A percentile compares a stretch with the other conserved stretches of the same genome.
Conservation (phyloP, 2,888 invertebrate genomes). For the Smittia sp. region DNA sequence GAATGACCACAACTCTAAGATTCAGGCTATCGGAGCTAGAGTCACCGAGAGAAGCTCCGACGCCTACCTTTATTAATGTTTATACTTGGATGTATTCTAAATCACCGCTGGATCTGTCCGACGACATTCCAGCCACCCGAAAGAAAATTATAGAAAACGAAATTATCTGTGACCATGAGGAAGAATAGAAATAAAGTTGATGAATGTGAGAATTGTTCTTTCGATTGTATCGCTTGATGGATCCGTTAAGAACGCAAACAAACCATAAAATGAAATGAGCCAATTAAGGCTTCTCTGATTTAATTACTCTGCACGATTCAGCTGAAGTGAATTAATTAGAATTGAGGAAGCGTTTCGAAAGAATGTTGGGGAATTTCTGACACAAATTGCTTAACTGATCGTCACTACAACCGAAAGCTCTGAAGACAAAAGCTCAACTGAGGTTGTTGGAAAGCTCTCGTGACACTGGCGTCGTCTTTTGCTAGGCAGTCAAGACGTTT, state of each 20-base stretch:
- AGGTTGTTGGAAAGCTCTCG: too few relatives aligned
- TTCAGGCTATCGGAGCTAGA: too few relatives aligned
- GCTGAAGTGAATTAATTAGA: not conserved
- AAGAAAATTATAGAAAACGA: not conserved
- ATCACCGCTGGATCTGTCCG: not conserved
- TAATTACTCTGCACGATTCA: not conserved
- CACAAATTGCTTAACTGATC: too few relatives aligned
- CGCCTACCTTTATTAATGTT: not conserved
- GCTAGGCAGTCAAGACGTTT: not conserved
- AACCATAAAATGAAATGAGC: not conserved
- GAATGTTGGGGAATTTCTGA: too few relatives aligned
- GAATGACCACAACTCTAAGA: too few relatives aligned
- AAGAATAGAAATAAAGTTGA: not conserved
- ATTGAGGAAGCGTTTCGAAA: too few relatives aligned
- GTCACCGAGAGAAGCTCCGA: too few relatives aligned
- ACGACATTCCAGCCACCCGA: conserved; percentile 12
- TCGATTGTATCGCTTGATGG: not conserved
- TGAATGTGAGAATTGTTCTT: not conserved
- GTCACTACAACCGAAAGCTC: too few relatives aligned
- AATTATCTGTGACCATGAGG: not conserved
- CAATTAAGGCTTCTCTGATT: not conserved
- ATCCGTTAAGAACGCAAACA: not conserved
- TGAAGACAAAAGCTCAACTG: too few relatives aligned
- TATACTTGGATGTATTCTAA: not conserved
- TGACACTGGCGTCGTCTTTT: too few relatives aligned